phyloP scores from a whole-genome alignment of 2,888 invertebrate genomes.

The Drosophila paranaensis region DNA sequence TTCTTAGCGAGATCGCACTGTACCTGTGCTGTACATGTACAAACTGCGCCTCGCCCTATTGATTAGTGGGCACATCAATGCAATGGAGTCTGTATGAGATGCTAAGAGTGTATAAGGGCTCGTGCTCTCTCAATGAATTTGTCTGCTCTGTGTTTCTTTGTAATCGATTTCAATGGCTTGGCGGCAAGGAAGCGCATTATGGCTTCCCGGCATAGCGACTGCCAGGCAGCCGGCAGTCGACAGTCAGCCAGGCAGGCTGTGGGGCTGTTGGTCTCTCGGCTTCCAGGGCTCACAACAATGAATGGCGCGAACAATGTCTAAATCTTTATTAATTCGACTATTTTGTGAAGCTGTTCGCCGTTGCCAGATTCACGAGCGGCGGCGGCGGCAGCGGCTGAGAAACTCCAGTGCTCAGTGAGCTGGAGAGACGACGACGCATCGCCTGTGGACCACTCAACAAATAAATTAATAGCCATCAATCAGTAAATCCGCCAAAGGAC shows the following conservation, averaged over 20 bases:
- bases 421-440: slow-evolving; percentile 13
- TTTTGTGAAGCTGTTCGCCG: slow-evolving; percentile 54
- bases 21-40: background rate
- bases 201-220: slow-evolving; percentile 44
- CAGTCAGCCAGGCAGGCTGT: background rate
- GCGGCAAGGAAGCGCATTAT: slow-evolving; percentile 50
- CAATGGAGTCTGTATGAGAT: slow-evolving; percentile 28
- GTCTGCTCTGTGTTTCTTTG: slow-evolving; percentile 55
- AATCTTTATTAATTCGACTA: slow-evolving; percentile 81
- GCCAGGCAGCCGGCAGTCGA: background rate
- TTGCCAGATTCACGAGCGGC: slow-evolving; percentile 28
- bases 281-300: slow-evolving; percentile 59
- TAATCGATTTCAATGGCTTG: slow-evolving; percentile 53
- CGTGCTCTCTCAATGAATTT: slow-evolving; percentile 45
- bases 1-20: background rate
- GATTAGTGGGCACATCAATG: slow-evolving; percentile 46
- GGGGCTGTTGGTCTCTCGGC: slow-evolving; percentile 2
- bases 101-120: slow-evolving; percentile 35
- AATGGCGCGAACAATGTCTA: slow-evolving; percentile 75
- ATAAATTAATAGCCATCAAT: slow-evolving; percentile 81
- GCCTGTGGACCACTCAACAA: slow-evolving; percentile 64
- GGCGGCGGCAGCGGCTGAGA: background rate
- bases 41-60: slow-evolving; percentile 27
- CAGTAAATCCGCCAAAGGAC: slow-evolving; percentile 79
- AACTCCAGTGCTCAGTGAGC: slow-evolving; percentile 8